These are phyloP conservation scores for Selenia dentaria DNA, from an alignment of 2,888 invertebrate genomes.

Conservation along the genomic window DNA sequence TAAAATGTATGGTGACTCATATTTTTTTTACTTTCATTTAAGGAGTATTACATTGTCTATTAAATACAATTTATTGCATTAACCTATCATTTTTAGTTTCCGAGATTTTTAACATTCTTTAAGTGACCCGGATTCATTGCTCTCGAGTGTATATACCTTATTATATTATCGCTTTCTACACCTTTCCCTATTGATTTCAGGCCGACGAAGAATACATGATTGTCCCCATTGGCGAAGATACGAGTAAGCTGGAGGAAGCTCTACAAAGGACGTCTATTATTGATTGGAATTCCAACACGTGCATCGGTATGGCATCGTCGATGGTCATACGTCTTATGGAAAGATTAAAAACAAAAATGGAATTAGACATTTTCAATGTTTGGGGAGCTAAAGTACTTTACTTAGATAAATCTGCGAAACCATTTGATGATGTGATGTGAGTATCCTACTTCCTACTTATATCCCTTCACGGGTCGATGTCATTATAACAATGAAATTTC, in stretches of 20 bases:
- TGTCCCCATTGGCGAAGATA: slow-evolving; percentile 38
- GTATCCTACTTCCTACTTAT: too few species aligned
- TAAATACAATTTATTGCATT: too few species aligned
- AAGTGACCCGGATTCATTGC: too few species aligned
- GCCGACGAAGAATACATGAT: slow-evolving; percentile 26
- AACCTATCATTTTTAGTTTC: too few species aligned
- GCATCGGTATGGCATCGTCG: slow-evolving; percentile 23
- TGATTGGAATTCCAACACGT: slow-evolving; percentile 34
- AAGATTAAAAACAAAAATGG: slow-evolving; percentile 18
- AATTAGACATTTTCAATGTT: slow-evolving; percentile 24
- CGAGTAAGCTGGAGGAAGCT: slow-evolving; percentile 41
- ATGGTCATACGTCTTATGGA: slow-evolving; percentile 22
- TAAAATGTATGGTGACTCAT: too few species aligned
- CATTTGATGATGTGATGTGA: slow-evolving; percentile 29
- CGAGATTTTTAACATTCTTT: too few species aligned
- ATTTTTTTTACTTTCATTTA: too few species aligned
- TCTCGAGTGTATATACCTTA: too few species aligned
- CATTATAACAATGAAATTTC: too few species aligned
- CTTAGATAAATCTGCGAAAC: slow-evolving; percentile 23
- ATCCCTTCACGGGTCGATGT: too few species aligned
- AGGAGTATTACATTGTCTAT: too few species aligned
- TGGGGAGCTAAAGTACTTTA: slow-evolving; percentile 22
- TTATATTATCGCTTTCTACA: too few species aligned
- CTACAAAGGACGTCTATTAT: slow-evolving; percentile 38
- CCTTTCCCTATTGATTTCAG: slow-evolving; percentile 26